Base-by-base conservation (phyloP, 1,140 invertebrate species). In the Manduca sexta region DNA sequence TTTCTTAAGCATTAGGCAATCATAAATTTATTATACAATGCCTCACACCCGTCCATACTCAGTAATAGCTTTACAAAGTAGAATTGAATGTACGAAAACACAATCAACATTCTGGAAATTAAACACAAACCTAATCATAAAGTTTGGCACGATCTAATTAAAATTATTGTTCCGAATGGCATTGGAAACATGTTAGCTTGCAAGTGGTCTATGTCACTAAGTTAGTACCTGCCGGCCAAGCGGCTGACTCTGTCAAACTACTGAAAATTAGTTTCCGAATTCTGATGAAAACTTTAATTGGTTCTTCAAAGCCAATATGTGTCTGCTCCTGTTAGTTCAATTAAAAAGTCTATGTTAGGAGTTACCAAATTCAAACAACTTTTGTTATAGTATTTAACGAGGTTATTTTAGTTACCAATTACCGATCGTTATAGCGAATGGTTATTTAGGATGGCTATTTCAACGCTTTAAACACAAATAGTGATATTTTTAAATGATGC, bases 221-320 rank as follows among this genome's bases (percentile, higher is more conserved):
- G 52, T 69, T 72, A 26, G 21, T 26, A 74, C 74, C 72, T 74
- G 71, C 64, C 55, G 53, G 56, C 62, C 64, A 55, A 67, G 52
- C 55, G 45, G 75, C 77, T 81, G 76, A 81, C 76, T 73, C 64
- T 74, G 74, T 78, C 74, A 74, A 84, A 84, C 80, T 76, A 65
- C 67, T 68, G 69, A 71, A 83, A 84, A 79, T 84, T 84, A 82
- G 74, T 84, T 82, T 63, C 64, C 48, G 54, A 77, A 79, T 80
- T 72, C 62, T 67, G 69, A 81, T 84, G 74, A 82, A 82, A 84
- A 84, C 73, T 84, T 84, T 82, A 84, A 84, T 84, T 82, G 74
- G 71, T 74, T 79, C 63, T 69, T 79, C 73, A 77, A 60, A 79
- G 71, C 69, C 72, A 80, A 78, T 76, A 70, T 74, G 71, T 75